These are phyloP conservation scores for Odontophorus gujanensis DNA, from an alignment of 2,113 vertebrate genomes.

Conservation along the genomic window DNA sequence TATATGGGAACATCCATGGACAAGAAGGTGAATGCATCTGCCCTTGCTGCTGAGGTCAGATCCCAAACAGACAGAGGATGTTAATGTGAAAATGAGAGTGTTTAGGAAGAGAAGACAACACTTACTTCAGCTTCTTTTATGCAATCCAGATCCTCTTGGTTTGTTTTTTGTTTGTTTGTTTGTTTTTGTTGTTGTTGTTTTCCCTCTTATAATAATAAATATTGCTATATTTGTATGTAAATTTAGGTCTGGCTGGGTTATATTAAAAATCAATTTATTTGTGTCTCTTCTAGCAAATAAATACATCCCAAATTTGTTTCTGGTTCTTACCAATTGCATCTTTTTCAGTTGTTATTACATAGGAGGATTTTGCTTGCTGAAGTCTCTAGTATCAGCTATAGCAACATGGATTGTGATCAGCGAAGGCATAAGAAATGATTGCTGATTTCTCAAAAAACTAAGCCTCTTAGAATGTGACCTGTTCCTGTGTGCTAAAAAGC, in stretches of 20 bases:
- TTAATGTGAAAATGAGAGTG: slow-evolving; percentile 12
- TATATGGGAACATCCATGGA: slow-evolving; percentile 57
- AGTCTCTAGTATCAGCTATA: background rate
- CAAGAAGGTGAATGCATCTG: background rate
- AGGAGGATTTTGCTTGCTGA: background rate
- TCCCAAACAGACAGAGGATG: slow-evolving; percentile 36
- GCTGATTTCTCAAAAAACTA: background rate
- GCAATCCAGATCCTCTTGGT: background rate
- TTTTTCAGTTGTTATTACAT: background rate
- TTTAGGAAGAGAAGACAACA: background rate
- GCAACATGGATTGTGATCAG: background rate
- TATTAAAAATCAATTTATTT: background rate
- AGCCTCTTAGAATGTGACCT: background rate
- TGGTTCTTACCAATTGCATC: background rate
- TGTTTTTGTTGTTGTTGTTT: no score
- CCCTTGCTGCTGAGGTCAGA: slow-evolving; percentile 27
- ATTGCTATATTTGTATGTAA: background rate
- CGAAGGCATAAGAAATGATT: background rate
- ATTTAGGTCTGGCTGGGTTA: background rate
- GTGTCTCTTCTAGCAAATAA: background rate
- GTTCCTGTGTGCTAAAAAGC: background rate
- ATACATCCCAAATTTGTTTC: background rate
- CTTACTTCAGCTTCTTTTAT: background rate
- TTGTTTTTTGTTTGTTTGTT: background rate
- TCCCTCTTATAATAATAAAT: background rate